Base-by-base conservation (phyloP, 2,797 vertebrate species). In the Gallirallus australis region DNA sequence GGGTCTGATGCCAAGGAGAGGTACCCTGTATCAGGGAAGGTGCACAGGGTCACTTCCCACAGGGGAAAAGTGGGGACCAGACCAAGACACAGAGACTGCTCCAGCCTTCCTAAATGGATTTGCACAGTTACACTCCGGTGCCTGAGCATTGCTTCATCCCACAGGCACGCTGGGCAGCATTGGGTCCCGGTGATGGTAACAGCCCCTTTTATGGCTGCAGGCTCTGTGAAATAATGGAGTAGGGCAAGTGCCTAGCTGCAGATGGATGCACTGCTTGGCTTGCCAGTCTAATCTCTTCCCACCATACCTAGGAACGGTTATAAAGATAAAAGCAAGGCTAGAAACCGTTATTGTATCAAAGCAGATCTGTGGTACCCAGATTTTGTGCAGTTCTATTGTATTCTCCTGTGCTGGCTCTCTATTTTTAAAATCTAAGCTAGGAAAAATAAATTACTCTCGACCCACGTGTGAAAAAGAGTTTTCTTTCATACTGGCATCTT, bases 401-500 rank as follows among this genome's bases (percentile, higher is more conserved):
- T 77, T 94, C 59, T 93, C 28, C 70, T 70, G 39, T 66, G 71
- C 75, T 80, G 24, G 68, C 45, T 90, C 53, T 84, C 82, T 91
- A 92, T 91, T 96, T 91, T 93, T 94, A 82, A 94, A 96, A 89
- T 82, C 81, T 82, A 85, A 92, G 78, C 50, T 68, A 61, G 71
- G 60, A 89, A 95, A 97, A 95, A 93, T 89, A 95, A 95, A 96
- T 96, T 95, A 59, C 90, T 93, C 81, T 92, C 16, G 0, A 94
- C 86, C 86, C 23, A 33, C 82, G 86, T 20, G 53, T 90, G 86
- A 71, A 96, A 95, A 95, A 82, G 71, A 91, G 80, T 93, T 95
- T 87, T 93, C 90, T 94, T 93, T 96, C 91, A 77, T 95, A 78
- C 60, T 71, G 56, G 61, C 85, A 91, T 95, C 93, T 92, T 93